Evolutionary conservation across 2,113 vertebrate genomes (phyloP), one percentile per base, ranked within the genome.

Genomic region (Myrmecobius fasciatus): DNA sequence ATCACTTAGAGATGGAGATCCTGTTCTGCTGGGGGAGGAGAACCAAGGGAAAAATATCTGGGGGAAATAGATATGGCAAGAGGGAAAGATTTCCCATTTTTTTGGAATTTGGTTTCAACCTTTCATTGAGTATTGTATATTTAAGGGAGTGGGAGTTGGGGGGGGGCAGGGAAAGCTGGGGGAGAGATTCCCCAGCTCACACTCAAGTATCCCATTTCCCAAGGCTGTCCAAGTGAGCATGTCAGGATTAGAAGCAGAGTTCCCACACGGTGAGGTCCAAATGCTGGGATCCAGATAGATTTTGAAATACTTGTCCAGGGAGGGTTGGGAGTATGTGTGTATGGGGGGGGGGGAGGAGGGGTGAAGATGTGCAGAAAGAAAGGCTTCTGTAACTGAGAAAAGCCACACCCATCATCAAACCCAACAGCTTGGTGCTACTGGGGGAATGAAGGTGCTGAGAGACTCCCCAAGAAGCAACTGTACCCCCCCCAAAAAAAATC

Each of bases 221-320:
- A 47, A 31, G 10, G 31, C 28, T 17, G 25, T 47, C 48, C 48
- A 47, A 89, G 46, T 51, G 25, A 31, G 28, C 49, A 47, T 51
- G n/a, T 49, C 60, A 43, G 3, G 48, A 46, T 48, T 31, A 43
- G 25, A 43, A 12, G 83, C 25, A 25, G 60, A 25, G 92, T 24
- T 53, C 89, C 7, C 24, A 11, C 0, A 0, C 10, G 0, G 0
- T 0, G 43, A 3, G 43, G 6, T 9, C 67, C 67, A 51, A 49
- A 90, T 47, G 89, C 28, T 90, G 28, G 25, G 28, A 48, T 90
- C 89, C 25, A 25, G 48, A 51, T 28, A 9, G n/a, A 49, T 90
- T 49, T 90, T 90, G 89, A 90, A 49, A 49, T 48, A 31, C 26
- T 48, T 48, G 49, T 48, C 28, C 9, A 17, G 46, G 25, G 14